Evolutionary conservation across 2,797 vertebrate species (phyloP), one percentile per base, ranked within the genome.

Genomic region (Zalophus californianus): DNA sequence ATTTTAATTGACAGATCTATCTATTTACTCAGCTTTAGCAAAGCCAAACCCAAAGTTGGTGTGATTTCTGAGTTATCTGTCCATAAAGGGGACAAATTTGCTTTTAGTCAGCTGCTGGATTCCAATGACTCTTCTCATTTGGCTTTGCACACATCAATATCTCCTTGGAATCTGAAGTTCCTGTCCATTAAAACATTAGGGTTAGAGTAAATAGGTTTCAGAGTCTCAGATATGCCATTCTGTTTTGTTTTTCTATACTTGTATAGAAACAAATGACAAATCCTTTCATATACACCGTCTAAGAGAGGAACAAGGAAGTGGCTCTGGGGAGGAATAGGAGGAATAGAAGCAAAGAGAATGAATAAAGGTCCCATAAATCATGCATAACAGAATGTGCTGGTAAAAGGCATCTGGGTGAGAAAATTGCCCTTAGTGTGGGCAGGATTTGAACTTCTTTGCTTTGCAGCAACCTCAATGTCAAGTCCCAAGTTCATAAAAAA

Each of bases 1-100:
- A n/a, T 94, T 93, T 96, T 85, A 91, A 86, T 35, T 56, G 44
- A 90, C 13, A 86, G 35, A 86, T 66, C 32, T 91, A 50, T 68
- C 44, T 79, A 62, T 94, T 92, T 91, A 87, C 58, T 91, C 27
- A 85, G 29, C 41, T 83, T 94, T 86, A 89, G 29, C n/a, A 64
- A 96, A 86, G 54, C 23, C 25, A 54, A n/a, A 21, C 20, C 13
- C 58, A 88, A 86, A 83, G 44, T 3, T 64, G 54, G 2, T 66
- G 11, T 75, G 44, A 68, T 80, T 93, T 50, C 72, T 72, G 14
- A 10, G 0, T 80, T 75, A 38, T 35, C 32, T 83, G 29, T 41
- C 52, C 62, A 7, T 16, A 27, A 66, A 25, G 16, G 44, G 23
- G 50, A 4, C 11, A 54, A 70, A 77, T 90, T 56, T 92, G 10